Conservation (phyloP, 2,888 invertebrate genomes). For the Thyatira batis region DNA sequence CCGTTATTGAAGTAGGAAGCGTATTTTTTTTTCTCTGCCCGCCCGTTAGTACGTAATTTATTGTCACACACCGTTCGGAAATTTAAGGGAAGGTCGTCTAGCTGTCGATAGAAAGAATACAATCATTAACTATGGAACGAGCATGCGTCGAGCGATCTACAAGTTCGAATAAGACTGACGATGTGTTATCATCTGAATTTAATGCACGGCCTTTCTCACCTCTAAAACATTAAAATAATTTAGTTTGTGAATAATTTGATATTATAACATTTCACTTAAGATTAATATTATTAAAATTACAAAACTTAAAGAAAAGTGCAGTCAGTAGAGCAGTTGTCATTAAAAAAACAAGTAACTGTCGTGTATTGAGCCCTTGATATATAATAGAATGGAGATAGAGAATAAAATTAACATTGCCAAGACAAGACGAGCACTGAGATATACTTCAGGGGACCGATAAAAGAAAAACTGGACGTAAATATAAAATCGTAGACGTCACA, state of each 20-base stretch:
- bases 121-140: conserved; percentile 15
- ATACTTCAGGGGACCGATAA: neutral
- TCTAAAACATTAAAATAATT: too few species aligned
- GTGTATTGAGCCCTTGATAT: neutral
- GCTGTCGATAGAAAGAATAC: conserved; percentile 38
- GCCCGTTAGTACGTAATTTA: conserved; percentile 72
- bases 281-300: too few species aligned
- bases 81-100: conserved; percentile 48
- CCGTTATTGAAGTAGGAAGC: conserved; percentile 77
- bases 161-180: too few species aligned
- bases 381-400: neutral
- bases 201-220: too few species aligned
- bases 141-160: too few species aligned
- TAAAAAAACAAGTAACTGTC: conserved; percentile 14
- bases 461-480: neutral
- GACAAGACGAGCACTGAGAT: neutral
- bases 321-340: neutral
- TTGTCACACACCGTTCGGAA: conserved; percentile 62
- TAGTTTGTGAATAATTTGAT: too few species aligned
- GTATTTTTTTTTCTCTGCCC: conserved; percentile 59
- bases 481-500: neutral
- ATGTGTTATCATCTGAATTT: too few species aligned
- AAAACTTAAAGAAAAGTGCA: too few species aligned
- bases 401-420: neutral
- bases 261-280: too few species aligned